Base-by-base conservation (phyloP, 2,797 vertebrate genomes). In the Spinibarbus caldwelli region DNA sequence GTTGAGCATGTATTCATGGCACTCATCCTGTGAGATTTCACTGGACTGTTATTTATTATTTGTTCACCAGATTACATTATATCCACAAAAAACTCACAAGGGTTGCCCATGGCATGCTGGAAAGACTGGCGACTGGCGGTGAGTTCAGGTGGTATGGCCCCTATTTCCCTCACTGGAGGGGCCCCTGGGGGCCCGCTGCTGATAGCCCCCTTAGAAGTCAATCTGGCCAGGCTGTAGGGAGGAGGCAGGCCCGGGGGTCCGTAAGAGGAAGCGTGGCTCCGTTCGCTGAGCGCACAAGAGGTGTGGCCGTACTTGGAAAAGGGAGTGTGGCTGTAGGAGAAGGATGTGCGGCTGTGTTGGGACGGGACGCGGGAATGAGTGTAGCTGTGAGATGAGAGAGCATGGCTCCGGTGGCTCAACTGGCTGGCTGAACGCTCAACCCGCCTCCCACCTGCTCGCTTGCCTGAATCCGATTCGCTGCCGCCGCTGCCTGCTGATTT, bases 1-100 rank as follows among this genome's bases (percentile, higher is more conserved):
- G 52, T 2, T 43, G 49, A 82, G 19, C 14, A 34, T 49, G 21
- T 49, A 38, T 75, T 62, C 19, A 75, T 38, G 54, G 41, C 71
- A 38, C 38, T 36, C 73, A 38, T 77, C 31, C 36, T 57, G 12
- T 57, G 31, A 9, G n/a, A 62, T 57, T 83, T 75, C n/a, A n/a
- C 23, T 43, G 23, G 19, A 29, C 38, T 49, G 41, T 31, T 82
- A 34, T 75, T 73, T 80, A 43, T 64, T 77, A 23, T 78, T 67
- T 57, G 49, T 21, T 78, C 31, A 12, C 19, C 15, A 1, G 31
- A 92, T 97, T 95, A 99, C 98, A 99, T 99, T 94, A 99, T 99
- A 94, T 99, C 98, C 1, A 99, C 97, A n/a, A 99, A 99, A 93
- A 99, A 99, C 93, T 99, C 98, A 31, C 98, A 99, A 77, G 98